Evolutionary conservation across 2,888 invertebrate genomes (phyloP).

Genomic region (Eilema caniola): DNA sequence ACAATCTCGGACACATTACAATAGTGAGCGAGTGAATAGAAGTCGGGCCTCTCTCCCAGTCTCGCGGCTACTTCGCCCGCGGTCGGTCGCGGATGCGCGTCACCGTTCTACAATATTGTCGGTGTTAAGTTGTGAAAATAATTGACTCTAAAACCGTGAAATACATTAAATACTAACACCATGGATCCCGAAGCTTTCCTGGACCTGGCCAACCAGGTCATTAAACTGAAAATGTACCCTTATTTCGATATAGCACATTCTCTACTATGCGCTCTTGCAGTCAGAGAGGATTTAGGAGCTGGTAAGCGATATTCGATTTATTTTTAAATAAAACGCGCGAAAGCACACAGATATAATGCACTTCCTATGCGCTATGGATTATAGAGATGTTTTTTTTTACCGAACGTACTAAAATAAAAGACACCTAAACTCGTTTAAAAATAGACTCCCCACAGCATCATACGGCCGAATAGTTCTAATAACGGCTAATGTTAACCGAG

Average conservation of each 20-base stretch:
- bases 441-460: constrained; percentile 74
- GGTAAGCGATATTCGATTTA: constrained; percentile 87
- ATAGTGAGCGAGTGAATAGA: constrained; percentile 34
- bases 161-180: constrained; percentile 64
- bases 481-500: constrained; percentile 32
- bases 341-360: constrained; percentile 41
- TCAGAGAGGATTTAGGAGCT: constrained; percentile 97
- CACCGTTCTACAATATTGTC: constrained; percentile 75
- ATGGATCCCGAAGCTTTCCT: constrained; percentile 99
- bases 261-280: constrained; percentile 96
- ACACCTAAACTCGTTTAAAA: constrained; percentile 75
- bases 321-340: constrained; percentile 66
- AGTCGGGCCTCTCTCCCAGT: constrained; percentile 59
- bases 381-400: constrained; percentile 53
- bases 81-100: constrained; percentile 77
- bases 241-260: constrained; percentile 99
- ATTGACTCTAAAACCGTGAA: constrained; percentile 57
- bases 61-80: constrained; percentile 84
- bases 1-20: constrained; percentile 38
- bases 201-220: constrained; percentile 99
- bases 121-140: constrained; percentile 81
- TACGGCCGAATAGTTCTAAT: constrained; percentile 44
- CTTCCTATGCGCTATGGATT: constrained; percentile 54
- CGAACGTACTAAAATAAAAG: constrained; percentile 77
- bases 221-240: constrained; percentile 99